Evolutionary conservation across 2,888 invertebrate genomes (phyloP), one percentile per base, ranked within the genome.

Genomic region (Masnerella sp.): DNA sequence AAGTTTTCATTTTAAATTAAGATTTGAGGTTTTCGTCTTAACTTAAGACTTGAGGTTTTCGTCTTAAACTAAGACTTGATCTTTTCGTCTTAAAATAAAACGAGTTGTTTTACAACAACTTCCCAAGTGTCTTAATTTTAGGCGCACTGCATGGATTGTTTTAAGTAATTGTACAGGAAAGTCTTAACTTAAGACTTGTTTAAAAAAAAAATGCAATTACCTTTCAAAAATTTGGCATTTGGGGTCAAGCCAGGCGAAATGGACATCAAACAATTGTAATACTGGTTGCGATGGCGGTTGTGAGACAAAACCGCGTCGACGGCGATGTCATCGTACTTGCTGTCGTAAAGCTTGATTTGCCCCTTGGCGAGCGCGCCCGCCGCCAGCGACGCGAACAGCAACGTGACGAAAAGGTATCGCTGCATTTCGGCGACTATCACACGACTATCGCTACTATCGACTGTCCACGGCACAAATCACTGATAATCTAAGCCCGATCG

Each of bases 241-340:
- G 40, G 40, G 8, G 61, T 51, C n/a, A 62, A 0, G 5, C 61
- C 49, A 3, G 49, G 61, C 12, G n/a, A 5, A 9, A 11, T 8
- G 20, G 45, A 42, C 42, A 62, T 32, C 2, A 58, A 15, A 32
- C 62, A 62, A 8, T 62, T 62, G 17, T 42, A 62, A 51, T 62
- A 62, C 5, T 38, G 38, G 17, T 22, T 42, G 8, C 62, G 51
- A 14, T 14, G 51, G 1, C 62, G 75, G 1, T 80, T 77, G 68
- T 84, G 85, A 0, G 20, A 18, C 30, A 87, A 75, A 71, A 86
- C 82, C 2, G 30, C 76, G 1, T 81, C 81, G 11, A 81, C 80
- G 62, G 85, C 77, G 38, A 86, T 58, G 45, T 84, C 73, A 62
- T 83, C 83, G 65, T 80, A 85, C 47, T 81, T 83, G 42, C 79